phyloP scores from a whole-genome alignment of 2,113 vertebrate species.

The Nothoprocta perdicaria region DNA sequence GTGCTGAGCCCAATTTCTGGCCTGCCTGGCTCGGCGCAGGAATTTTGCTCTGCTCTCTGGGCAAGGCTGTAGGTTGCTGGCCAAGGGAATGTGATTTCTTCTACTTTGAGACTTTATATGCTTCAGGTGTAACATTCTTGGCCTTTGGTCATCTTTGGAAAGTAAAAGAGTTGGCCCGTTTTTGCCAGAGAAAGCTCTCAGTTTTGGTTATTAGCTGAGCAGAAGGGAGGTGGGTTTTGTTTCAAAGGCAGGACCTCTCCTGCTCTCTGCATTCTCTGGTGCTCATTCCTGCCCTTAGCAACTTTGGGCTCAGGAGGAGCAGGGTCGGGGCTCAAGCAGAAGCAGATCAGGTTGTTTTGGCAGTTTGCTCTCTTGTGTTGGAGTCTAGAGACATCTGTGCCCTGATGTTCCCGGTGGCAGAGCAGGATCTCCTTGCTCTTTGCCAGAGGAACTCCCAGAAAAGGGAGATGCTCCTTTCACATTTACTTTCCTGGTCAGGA shows the following conservation, averaged over 20 bases:
- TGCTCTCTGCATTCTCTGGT: neutral
- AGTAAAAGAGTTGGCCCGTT: neutral
- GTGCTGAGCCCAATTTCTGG: neutral
- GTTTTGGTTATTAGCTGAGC: neutral
- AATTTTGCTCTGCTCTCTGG: neutral
- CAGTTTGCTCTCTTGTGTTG: fast-evolving
- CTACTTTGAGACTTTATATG: neutral
- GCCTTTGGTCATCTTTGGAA: fast-evolving
- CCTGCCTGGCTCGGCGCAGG: neutral
- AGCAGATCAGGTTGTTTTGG: neutral
- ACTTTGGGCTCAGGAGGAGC: neutral
- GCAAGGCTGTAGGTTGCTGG: neutral
- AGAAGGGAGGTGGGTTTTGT: neutral
- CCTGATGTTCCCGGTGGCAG: neutral
- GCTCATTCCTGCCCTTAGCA: neutral
- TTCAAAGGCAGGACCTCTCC: neutral
- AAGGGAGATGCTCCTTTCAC: neutral
- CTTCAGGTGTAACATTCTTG: neutral
- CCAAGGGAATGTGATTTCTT: neutral
- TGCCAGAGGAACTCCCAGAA: neutral
- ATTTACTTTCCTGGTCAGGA: neutral
- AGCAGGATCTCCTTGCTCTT: neutral
- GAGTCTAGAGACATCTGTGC: neutral
- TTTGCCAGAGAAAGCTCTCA: neutral
- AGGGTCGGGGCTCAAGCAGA: neutral